phyloP scores from a whole-genome alignment of 2,113 vertebrate genomes.

The Melanostigma gelatinosum region DNA sequence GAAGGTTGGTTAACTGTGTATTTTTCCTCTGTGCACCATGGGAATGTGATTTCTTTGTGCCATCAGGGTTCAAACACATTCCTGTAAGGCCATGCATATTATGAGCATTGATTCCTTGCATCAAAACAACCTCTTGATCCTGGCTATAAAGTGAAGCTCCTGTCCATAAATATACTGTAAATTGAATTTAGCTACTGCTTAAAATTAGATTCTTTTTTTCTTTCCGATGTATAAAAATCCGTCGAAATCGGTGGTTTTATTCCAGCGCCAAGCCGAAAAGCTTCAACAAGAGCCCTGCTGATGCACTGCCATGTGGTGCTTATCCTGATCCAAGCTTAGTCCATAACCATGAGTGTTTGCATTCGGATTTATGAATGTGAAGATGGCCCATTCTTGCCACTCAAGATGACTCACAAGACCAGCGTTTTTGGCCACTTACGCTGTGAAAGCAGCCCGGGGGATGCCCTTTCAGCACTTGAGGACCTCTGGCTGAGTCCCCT shows the following conservation, averaged over 20 bases:
- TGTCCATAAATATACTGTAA: neutral
- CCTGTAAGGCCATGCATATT: constrained; percentile 71
- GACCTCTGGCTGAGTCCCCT: constrained; percentile 82
- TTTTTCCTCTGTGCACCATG: constrained; percentile 70
- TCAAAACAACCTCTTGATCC: constrained; percentile 64
- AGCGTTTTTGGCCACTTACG: constrained; percentile 86
- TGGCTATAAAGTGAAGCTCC: neutral
- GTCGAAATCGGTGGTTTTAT: neutral
- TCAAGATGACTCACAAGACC: constrained; percentile 91
- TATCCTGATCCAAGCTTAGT: constrained; percentile 56
- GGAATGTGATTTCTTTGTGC: constrained; percentile 80
- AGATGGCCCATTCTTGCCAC: constrained; percentile 87
- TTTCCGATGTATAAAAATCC: neutral
- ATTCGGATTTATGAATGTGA: constrained; percentile 82
- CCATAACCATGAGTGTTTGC: constrained; percentile 76
- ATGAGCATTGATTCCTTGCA: constrained; percentile 51
- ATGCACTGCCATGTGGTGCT: constrained; percentile 41
- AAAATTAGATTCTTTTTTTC: neutral
- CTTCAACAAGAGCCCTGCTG: constrained; percentile 28
- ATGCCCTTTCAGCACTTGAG: constrained; percentile 85
- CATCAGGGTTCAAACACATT: constrained; percentile 80
- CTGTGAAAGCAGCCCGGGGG: constrained; percentile 86
- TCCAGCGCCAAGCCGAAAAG: neutral
- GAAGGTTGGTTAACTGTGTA: constrained; percentile 72
- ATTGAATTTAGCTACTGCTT: neutral